Base-by-base conservation (phyloP, 2,797 vertebrate genomes). In the Pangasius djambal region DNA sequence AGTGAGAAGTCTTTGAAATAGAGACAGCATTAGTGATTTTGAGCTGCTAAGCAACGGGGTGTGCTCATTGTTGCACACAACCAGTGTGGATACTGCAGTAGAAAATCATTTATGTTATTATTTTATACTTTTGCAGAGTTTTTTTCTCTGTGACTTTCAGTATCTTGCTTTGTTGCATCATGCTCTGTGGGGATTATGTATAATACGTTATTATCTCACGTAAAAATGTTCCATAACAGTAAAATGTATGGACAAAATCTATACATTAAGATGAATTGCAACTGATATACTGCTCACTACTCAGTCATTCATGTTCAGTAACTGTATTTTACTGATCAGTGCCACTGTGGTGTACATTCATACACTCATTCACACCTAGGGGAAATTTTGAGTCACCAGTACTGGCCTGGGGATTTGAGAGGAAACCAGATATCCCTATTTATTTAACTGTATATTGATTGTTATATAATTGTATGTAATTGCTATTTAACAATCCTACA, bases 11-110 rank as follows among this genome's bases (percentile, higher is more conserved):
- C 55, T 82, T 59, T 83, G 22, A 83, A 83, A n/a, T 65, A 48
- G 61, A 65, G 37, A 44, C 13, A 65, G 61, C 31, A 65, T 83
- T 65, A 65, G 40, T 48, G 40, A 83, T n/a, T 84, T 84, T 50
- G 8, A 31, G 40, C 61, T 84, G 82, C 82, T 50, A 84, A 84
- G 82, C 40, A 84, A 84, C 40, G 0, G 15, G 15, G 6, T 65
- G 40, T 82, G 15, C 55, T 82, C 50, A 50, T n/a, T 74, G 28
- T 50, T 40, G 34, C 22, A 25, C 79, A 37, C 9, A 22, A 22
- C 55, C 15, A 6, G 20, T 34, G 55, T 61, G 18, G 31, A 61
- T 37, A 59, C 20, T 13, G 52, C 52, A 55, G 4, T 55, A 15
- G 3, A 55, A 16, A 55, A 55, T 55, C 52, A 55, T 55, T 55